These are phyloP conservation scores for Pemphredon lugubris DNA, from an alignment of 2,888 invertebrate species.

Conservation along the genomic window DNA sequence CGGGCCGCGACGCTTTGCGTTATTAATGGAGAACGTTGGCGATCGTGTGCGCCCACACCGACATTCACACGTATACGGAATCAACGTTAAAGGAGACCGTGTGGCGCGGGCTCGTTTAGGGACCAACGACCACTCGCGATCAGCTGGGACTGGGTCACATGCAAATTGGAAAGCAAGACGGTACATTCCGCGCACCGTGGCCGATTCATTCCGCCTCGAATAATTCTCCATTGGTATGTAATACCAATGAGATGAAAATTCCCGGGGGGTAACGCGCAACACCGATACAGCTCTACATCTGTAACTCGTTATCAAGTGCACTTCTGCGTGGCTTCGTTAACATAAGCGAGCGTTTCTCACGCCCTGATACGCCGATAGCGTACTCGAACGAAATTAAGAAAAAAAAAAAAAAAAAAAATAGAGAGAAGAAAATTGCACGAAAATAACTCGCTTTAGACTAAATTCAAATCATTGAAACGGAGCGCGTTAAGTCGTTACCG, in stretches of 20 bases:
- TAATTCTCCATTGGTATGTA: not conserved
- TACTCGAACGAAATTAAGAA: no score
- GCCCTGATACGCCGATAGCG: not conserved
- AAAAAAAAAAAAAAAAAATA: no score
- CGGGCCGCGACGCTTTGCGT: not conserved
- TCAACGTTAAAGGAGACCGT: not conserved
- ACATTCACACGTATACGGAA: not conserved
- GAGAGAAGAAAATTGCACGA: no score
- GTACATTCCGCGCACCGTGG: not conserved
- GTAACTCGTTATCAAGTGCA: no score
- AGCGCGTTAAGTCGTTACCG: no score
- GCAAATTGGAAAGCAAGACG: slow-evolving; percentile 53
- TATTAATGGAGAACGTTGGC: not conserved
- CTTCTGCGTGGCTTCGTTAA: not conserved
- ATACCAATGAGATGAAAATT: slow-evolving; percentile 2
- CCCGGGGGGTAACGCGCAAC: no score
- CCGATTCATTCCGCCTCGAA: slow-evolving; percentile 1
- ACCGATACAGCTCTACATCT: no score
- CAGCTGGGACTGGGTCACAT: slow-evolving; percentile 67
- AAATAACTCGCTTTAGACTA: no score
- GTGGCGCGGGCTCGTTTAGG: slow-evolving; percentile 27
- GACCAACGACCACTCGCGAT: slow-evolving; percentile 61
- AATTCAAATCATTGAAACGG: no score
- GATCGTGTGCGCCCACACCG: not conserved
- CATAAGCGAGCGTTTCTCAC: slow-evolving; percentile 26